phyloP scores from a whole-genome alignment of 2,888 invertebrate genomes.

The Cryptosula pallasiana region DNA sequence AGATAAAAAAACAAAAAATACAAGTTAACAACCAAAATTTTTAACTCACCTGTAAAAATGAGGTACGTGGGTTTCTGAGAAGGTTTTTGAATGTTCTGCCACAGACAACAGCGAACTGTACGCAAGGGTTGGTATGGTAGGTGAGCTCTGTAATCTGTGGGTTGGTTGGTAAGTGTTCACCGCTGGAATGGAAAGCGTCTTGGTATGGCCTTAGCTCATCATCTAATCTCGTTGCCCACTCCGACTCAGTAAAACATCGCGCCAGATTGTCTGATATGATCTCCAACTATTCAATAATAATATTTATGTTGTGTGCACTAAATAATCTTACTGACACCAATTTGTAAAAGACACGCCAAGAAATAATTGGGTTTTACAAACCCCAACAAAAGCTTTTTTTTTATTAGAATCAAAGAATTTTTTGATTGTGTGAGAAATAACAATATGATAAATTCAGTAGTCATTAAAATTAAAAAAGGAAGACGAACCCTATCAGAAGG shows the following conservation, averaged over 20 bases:
- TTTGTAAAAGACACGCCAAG: no score
- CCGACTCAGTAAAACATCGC: not conserved
- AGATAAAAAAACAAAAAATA: not conserved
- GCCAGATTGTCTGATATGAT: not conserved
- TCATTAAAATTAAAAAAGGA: no score
- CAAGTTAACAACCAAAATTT: not conserved
- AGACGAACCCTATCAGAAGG: not conserved
- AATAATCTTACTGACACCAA: no score
- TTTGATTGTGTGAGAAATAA: no score
- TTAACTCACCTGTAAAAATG: conserved; percentile 42
- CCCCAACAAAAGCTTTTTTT: no score
- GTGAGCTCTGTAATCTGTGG: not conserved
- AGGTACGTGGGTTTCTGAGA: conserved; percentile 47
- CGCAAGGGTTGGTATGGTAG: conserved; percentile 26
- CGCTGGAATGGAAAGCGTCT: not conserved
- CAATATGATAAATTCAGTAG: no score
- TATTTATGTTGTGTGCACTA: no score
- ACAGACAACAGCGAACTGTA: conserved; percentile 39
- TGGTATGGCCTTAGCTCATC: conserved; percentile 10
- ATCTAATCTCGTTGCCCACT: not conserved
- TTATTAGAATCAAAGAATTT: no score
- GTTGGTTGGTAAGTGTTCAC: not conserved
- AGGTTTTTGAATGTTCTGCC: conserved; percentile 43
- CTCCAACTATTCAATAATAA: no score
- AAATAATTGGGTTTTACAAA: no score